Evolutionary conservation across 1,140 invertebrate species (phyloP).

Genomic region (Babylonia areolata): DNA sequence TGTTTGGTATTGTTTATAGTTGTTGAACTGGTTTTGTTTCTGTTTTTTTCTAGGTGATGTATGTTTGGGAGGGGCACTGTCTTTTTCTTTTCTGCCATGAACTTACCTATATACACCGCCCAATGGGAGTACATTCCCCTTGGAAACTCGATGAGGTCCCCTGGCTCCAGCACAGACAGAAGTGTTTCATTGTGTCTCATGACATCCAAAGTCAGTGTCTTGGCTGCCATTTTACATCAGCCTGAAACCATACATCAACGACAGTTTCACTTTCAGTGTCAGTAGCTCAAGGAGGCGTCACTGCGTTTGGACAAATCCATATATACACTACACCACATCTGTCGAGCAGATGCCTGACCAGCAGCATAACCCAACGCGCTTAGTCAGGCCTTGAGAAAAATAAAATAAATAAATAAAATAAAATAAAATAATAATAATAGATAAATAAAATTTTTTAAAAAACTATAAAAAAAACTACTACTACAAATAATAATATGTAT

Average conservation of each 20-base stretch:
- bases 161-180: slow-evolving; percentile 34
- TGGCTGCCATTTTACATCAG: not conserved
- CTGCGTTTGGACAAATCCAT: not conserved
- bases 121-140: slow-evolving; percentile 54
- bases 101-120: slow-evolving; percentile 52
- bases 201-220: not conserved
- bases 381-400: not conserved
- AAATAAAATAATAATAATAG: no score
- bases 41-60: no score
- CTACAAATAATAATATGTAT: no score
- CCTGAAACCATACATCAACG: not conserved
- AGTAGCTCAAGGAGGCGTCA: no score
- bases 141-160: slow-evolving; percentile 52
- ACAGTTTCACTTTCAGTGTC: no score
- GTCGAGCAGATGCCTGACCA: not conserved
- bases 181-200: slow-evolving; percentile 39
- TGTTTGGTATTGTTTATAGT: no score
- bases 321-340: no score
- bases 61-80: no score
- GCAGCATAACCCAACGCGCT: not conserved
- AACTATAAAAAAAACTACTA: no score
- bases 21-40: no score
- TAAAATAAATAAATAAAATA: not conserved
- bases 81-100: no score
- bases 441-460: no score